phyloP scores from a whole-genome alignment of 2,888 invertebrate species.

The Girardia tigrina region DNA sequence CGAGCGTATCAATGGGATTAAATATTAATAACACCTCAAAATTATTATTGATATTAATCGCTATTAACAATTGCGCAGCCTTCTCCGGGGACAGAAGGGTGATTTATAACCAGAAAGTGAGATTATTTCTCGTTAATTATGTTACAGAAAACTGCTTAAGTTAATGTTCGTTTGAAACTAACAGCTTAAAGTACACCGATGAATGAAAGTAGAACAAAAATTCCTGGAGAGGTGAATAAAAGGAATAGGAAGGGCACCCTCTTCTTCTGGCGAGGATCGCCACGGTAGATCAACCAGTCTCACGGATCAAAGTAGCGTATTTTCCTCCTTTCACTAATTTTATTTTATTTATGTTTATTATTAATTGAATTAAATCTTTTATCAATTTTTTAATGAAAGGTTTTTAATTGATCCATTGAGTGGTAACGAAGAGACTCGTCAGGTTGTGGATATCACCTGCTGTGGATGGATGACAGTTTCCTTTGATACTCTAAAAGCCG shows the following conservation, averaged over 20 bases:
- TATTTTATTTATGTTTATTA: too few relatives aligned
- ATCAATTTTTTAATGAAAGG: neutral
- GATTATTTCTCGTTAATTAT: conserved; percentile 14
- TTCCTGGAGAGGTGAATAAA: too few relatives aligned
- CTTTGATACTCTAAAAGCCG: neutral
- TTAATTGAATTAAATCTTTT: too few relatives aligned
- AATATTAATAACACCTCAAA: conserved; percentile 4
- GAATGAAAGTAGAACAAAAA: too few relatives aligned
- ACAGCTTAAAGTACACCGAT: too few relatives aligned
- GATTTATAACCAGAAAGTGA: conserved; percentile 17
- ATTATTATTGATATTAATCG: conserved; percentile 23
- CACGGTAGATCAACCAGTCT: too few relatives aligned
- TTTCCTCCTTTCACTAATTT: too few relatives aligned
- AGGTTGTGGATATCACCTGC: neutral
- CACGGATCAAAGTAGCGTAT: too few relatives aligned
- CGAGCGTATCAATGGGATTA: neutral
- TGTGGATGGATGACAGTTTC: conserved; percentile 1
- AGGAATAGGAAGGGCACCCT: too few relatives aligned
- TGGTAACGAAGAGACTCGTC: neutral
- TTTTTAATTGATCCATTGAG: conserved; percentile 1
- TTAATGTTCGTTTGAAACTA: too few relatives aligned
- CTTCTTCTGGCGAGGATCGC: too few relatives aligned
- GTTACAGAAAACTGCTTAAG: neutral
- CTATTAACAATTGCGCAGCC: conserved; percentile 23
- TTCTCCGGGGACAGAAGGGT: conserved; percentile 1